Percentiles rank a stretch among this genome's conserved stretches.
Conservation (phyloP, 2,888 invertebrate genomes). For the Drosophila parthenogenetica region DNA sequence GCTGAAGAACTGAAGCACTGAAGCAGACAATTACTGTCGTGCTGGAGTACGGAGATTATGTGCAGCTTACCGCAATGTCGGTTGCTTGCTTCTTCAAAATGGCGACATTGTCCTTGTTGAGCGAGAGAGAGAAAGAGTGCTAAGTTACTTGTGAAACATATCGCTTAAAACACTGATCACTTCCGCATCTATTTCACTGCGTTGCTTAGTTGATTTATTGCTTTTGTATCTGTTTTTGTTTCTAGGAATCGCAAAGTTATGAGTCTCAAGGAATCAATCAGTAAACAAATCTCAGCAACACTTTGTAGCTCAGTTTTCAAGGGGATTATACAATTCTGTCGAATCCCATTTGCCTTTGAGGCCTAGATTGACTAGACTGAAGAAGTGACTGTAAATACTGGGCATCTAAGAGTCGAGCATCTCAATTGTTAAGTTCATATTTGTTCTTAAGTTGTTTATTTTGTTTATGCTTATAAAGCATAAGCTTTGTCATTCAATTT, state of each 20-base stretch:
- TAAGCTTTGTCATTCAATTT: too few species aligned
- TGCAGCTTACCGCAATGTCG: conserved; percentile 48
- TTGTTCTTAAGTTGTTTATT: too few species aligned
- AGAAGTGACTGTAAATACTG: too few species aligned
- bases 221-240: background rate
- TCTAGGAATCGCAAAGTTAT: background rate
- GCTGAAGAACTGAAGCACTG: background rate
- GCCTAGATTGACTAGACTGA: too few species aligned
- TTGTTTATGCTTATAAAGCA: too few species aligned
- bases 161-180: background rate
- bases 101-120: too few species aligned
- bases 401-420: too few species aligned
- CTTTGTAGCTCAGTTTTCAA: background rate
- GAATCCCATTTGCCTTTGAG: too few species aligned
- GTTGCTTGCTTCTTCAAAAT: background rate
- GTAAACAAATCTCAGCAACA: background rate
- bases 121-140: too few species aligned
- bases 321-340: too few species aligned
- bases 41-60: conserved; percentile 39
- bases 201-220: background rate
- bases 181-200: background rate
- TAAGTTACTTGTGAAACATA: background rate
- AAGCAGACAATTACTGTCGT: conserved; percentile 41
- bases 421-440: too few species aligned
- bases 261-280: background rate